A percentile compares a stretch with the other conserved stretches of the same genome.
These are phyloP conservation scores for Amniataba percoides DNA, from an alignment of 2,797 vertebrate species.

Conservation along the genomic window DNA sequence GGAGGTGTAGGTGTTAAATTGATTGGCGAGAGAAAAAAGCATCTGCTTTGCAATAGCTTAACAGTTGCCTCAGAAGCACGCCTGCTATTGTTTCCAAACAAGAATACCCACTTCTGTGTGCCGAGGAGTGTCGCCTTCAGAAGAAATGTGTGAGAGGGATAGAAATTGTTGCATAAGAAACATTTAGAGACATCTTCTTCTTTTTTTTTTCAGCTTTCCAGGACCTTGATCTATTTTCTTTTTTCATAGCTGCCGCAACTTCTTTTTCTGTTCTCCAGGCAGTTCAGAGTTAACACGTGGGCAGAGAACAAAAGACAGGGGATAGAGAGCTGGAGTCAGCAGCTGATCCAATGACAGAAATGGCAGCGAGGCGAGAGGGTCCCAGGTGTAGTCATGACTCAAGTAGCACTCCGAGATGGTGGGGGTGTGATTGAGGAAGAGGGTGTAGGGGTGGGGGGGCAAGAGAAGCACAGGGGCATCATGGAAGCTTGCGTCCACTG, in stretches of 20 bases:
- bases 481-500: slow-evolving; percentile 57
- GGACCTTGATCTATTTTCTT: slow-evolving; percentile 75
- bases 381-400: slow-evolving; percentile 80
- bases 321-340: slow-evolving; percentile 63
- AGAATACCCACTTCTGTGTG: slow-evolving; percentile 78
- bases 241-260: slow-evolving; percentile 51
- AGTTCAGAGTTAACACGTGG: slow-evolving; percentile 73
- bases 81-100: slow-evolving; percentile 82
- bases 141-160: slow-evolving; percentile 72
- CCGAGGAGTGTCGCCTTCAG: slow-evolving; percentile 74
- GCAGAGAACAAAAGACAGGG: slow-evolving; percentile 70
- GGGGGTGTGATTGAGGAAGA: slow-evolving; percentile 53
- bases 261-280: slow-evolving; percentile 66
- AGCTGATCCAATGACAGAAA: slow-evolving; percentile 78
- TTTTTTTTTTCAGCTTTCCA: slow-evolving; percentile 57
- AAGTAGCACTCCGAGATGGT: slow-evolving; percentile 68
- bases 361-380: slow-evolving; percentile 68
- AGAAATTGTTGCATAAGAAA: slow-evolving; percentile 78
- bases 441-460: slow-evolving; percentile 32
- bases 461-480: slow-evolving; percentile 49
- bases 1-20: slow-evolving; percentile 82
- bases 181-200: slow-evolving; percentile 69
- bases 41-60: slow-evolving; percentile 80
- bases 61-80: slow-evolving; percentile 77
- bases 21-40: slow-evolving; percentile 82